Base-by-base conservation (phyloP, 2,888 invertebrate species). In the Hydrotaea cyrtoneurina region DNA sequence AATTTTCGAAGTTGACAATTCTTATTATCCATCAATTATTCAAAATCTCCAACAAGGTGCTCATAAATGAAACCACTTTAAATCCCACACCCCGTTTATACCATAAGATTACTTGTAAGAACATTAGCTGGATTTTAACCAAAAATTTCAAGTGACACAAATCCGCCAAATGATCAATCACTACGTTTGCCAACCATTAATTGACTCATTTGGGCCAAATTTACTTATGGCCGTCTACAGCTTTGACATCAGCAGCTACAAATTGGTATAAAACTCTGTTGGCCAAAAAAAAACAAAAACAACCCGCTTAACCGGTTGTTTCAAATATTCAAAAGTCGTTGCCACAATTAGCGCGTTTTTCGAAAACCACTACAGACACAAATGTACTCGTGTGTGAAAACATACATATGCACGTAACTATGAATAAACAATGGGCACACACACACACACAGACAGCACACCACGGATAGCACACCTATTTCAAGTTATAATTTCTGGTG, bases 141-240 rank as follows among this genome's bases (percentile, higher is more conserved):
- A 26, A 59, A 17, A 62, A 36, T 62, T 31, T 7, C 2, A 62
- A 62, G 36, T 62, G 62, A 31, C 62, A 62, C 36, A 31, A 62
- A 62, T 62, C 62, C 13, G 31, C 15, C 62, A 62, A 36, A 31
- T n/a, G 62, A 69, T 69, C 46, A 69, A 69, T 69, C 69, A 69
- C 69, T 46, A 46, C 7, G 4, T 59, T 59, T 15, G 59, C 15
- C 11, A 50, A 8, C 13, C 26, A 59, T 59, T 59, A 59, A 59
- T 59, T 59, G 26, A 59, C 26, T 59, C 23, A 59, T 59, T 59
- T 55, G 23, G 26, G 11, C 13, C 50, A 4, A n/a, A 50, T 4
- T 50, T 50, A 50, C 31, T 15, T n/a, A n/a, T 50, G n/a, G n/a
- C 7, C 50, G 50, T n/a, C 39, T n/a, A n/a, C 50, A 23, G 13